Percentiles rank a stretch among this genome's conserved stretches.
Conservation (phyloP, 2,888 invertebrate genomes). For the Stenodema calcarata region DNA sequence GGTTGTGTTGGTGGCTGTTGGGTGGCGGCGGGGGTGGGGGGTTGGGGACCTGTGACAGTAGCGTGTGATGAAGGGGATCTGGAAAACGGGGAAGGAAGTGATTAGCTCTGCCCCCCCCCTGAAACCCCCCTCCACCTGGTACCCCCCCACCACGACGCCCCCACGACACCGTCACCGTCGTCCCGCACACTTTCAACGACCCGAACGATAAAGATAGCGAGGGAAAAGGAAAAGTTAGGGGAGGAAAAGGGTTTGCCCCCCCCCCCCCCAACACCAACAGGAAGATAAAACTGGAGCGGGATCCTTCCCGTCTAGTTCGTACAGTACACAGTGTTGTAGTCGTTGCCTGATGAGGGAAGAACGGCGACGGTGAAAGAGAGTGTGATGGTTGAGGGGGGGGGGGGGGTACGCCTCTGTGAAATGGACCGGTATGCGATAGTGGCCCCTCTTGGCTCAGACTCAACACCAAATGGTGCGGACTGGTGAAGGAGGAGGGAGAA, state of each 20-base stretch:
- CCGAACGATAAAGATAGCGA: neutral
- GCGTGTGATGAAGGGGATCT: neutral
- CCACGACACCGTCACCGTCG: no score
- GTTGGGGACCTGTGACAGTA: neutral
- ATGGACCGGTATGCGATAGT: constrained; percentile 15
- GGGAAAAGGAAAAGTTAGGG: neutral
- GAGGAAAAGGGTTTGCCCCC: neutral
- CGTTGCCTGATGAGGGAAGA: neutral
- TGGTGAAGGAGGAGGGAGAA: neutral
- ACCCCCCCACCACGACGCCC: no score
- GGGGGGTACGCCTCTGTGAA: neutral
- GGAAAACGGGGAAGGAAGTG: neutral
- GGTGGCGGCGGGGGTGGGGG: no score
- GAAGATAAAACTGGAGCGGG: constrained; percentile 3
- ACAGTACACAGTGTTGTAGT: neutral
- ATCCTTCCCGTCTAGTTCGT: neutral
- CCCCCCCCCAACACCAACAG: neutral
- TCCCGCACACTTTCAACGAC: neutral
- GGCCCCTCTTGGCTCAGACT: neutral
- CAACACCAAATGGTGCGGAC: neutral
- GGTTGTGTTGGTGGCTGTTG: no score
- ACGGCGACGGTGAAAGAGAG: neutral
- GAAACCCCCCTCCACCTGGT: no score
- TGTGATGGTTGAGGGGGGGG: neutral
- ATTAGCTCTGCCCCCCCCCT: neutral